phyloP scores from a whole-genome alignment of 2,113 vertebrate species.

The Beaufortia kweichowensis region DNA sequence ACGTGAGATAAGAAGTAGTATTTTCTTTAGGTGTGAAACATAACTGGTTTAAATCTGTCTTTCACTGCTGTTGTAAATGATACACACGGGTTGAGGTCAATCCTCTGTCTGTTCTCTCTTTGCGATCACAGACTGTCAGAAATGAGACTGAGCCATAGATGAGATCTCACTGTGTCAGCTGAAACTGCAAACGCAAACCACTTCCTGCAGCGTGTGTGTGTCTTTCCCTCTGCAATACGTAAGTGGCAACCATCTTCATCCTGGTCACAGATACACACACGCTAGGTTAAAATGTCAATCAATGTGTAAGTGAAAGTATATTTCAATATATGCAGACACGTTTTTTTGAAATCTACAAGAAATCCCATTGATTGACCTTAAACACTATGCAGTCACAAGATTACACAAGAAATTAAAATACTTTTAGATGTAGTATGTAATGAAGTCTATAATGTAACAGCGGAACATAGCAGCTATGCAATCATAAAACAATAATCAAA shows the following conservation, averaged over 20 bases:
- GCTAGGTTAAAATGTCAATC: no score
- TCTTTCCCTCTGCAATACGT: conserved; percentile 12
- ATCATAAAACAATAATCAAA: no score
- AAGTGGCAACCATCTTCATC: conserved; percentile 2
- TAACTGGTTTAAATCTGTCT: neutral
- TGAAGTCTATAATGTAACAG: no score
- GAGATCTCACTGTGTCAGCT: conserved; percentile 48
- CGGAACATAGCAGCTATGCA: no score
- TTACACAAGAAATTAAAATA: no score
- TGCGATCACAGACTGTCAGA: conserved; percentile 10
- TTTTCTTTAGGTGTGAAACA: neutral
- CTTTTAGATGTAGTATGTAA: no score
- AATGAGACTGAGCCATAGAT: conserved; percentile 7
- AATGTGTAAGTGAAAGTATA: no score
- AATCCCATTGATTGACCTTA: no score
- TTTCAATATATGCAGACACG: no score
- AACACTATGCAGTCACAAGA: no score
- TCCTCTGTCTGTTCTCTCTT: neutral
- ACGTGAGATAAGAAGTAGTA: no score
- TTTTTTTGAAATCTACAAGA: no score
- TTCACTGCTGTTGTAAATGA: neutral
- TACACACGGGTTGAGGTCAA: neutral
- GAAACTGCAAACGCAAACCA: conserved; percentile 53
- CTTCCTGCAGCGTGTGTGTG: conserved; percentile 38
- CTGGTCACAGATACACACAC: neutral